A percentile compares a stretch with the other conserved stretches of the same genome.
phyloP scores from a whole-genome alignment of 2,888 invertebrate species.

The Chymomyza procnemis region DNA sequence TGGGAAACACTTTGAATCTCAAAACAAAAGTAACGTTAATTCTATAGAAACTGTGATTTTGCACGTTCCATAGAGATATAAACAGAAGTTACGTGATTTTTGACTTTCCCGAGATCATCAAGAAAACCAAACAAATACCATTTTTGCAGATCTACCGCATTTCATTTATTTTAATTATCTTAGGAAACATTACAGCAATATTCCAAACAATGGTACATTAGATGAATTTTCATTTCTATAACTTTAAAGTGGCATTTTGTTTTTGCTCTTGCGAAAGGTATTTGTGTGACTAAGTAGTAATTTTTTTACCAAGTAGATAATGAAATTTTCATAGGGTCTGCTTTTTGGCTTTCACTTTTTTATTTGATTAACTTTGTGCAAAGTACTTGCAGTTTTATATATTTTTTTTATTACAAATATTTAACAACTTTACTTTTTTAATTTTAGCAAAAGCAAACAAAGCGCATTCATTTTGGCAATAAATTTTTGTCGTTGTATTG shows the following conservation, averaged over 20 bases:
- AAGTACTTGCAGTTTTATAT: slow-evolving; percentile 15
- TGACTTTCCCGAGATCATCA: background rate
- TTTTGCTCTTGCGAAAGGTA: slow-evolving; percentile 15
- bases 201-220: slow-evolving; percentile 63
- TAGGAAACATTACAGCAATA: slow-evolving; percentile 26
- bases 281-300: slow-evolving; percentile 12
- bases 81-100: background rate
- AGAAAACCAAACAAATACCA: background rate
- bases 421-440: slow-evolving; percentile 3
- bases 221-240: slow-evolving; percentile 33
- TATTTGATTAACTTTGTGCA: slow-evolving; percentile 15
- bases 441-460: slow-evolving; percentile 41
- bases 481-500: slow-evolving; percentile 42
- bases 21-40: background rate
- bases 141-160: slow-evolving; percentile 23
- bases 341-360: slow-evolving; percentile 6
- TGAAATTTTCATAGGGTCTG: background rate
- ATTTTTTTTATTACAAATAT: slow-evolving; percentile 7
- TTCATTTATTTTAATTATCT: slow-evolving; percentile 42
- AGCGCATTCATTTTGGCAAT: slow-evolving; percentile 58
- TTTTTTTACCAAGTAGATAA: background rate
- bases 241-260: slow-evolving; percentile 16
- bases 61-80: background rate
- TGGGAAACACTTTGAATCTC: background rate
- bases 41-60: background rate